A percentile compares a stretch with the other conserved stretches of the same genome.
Evolutionary conservation across 2,113 vertebrate genomes (phyloP).

Genomic region (Phalacrocorax carbo): DNA sequence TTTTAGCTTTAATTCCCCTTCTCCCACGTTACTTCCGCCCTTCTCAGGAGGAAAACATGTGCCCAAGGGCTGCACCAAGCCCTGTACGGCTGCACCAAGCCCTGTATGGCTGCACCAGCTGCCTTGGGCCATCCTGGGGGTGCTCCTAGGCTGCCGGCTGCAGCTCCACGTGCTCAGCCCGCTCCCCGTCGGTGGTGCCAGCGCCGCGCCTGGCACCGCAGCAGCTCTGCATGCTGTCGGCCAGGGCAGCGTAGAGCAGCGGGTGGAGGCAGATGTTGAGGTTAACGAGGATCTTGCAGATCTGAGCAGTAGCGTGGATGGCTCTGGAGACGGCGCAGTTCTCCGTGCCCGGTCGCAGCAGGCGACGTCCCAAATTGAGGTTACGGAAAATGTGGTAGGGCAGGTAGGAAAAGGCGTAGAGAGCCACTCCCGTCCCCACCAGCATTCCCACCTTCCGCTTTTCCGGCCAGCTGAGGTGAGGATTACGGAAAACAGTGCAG

Average conservation of each 20-base stretch:
- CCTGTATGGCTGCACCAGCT: not conserved
- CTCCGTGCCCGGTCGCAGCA: rapidly evolving
- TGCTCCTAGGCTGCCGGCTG: not conserved
- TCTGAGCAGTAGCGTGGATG: slow-evolving; percentile 66
- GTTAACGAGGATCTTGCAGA: slow-evolving; percentile 73
- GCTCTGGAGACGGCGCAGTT: rapidly evolving
- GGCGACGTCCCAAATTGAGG: slow-evolving; percentile 35
- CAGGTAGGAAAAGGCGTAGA: slow-evolving; percentile 81
- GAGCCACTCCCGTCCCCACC: slow-evolving; percentile 65
- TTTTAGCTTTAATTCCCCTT: not conserved
- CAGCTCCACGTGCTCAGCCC: not conserved
- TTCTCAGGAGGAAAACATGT: rapidly evolving
- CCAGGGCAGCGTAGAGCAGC: slow-evolving; percentile 78
- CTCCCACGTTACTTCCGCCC: rapidly evolving
- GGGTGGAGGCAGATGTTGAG: slow-evolving; percentile 87
- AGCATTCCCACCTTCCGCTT: slow-evolving; percentile 75
- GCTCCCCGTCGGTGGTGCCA: rapidly evolving
- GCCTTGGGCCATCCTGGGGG: rapidly evolving
- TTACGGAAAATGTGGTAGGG: slow-evolving; percentile 77
- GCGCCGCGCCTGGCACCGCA: not conserved
- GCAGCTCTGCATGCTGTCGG: slow-evolving; percentile 71
- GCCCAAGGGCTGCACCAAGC: rapidly evolving
- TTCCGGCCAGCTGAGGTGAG: slow-evolving; percentile 45
- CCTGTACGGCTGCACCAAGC: not conserved
- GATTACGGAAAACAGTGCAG: slow-evolving; percentile 68